phyloP scores from a whole-genome alignment of 2,888 invertebrate genomes.

The Lithophane semibrunnea region DNA sequence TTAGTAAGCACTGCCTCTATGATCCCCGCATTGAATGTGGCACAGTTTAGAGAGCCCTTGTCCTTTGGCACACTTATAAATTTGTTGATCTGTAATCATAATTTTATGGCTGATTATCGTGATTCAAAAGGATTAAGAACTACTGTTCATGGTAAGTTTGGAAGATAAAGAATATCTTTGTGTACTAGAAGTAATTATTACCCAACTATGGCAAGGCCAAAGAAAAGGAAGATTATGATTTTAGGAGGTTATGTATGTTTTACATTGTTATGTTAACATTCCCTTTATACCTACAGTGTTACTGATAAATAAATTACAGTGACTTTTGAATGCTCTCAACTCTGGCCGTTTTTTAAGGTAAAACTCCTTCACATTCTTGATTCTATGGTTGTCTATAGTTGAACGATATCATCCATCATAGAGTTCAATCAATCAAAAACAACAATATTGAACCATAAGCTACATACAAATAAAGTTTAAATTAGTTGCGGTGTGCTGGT shows the following conservation, averaged over 20 bases:
- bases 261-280: no score
- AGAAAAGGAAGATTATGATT: not conserved
- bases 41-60: conserved; percentile 99
- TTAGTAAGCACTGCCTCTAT: conserved; percentile 98
- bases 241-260: not conserved
- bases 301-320: no score
- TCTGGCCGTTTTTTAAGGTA: no score
- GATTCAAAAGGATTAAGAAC: not conserved
- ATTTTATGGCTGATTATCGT: not conserved
- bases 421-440: no score
- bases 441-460: no score
- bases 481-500: no score
- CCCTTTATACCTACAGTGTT: no score
- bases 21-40: conserved; percentile 99
- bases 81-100: conserved; percentile 92
- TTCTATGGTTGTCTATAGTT: no score
- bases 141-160: not conserved
- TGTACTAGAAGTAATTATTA: not conserved
- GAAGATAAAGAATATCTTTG: not conserved
- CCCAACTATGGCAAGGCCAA: not conserved
- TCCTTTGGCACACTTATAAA: conserved; percentile 99
- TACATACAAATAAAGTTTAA: no score
- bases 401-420: no score
- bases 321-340: no score
- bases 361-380: no score